Percentiles rank a stretch among this genome's conserved stretches.
phyloP scores from a whole-genome alignment of 2,888 invertebrate genomes.

The Perdita meconis region DNA sequence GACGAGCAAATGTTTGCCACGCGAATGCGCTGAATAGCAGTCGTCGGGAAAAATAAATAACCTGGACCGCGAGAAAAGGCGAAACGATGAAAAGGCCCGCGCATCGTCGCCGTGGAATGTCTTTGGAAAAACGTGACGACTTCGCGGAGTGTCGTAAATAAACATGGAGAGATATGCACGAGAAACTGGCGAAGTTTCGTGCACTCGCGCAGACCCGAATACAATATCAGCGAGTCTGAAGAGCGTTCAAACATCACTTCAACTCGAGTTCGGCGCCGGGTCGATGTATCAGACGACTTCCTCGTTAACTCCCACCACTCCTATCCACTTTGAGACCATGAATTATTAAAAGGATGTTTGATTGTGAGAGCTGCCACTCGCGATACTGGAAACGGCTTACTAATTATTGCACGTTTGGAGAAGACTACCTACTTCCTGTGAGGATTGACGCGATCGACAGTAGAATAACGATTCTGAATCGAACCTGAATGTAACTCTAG shows the following conservation, averaged over 20 bases:
- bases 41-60: slow-evolving; percentile 54
- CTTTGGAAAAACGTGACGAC: slow-evolving; percentile 58
- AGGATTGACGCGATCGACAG: no score
- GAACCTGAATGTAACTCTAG: no score
- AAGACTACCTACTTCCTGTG: slow-evolving; percentile 18
- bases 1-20: slow-evolving; percentile 28
- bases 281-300: slow-evolving; percentile 58
- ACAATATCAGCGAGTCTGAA: slow-evolving; percentile 21
- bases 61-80: neutral
- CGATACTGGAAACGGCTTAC: slow-evolving; percentile 1
- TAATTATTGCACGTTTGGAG: slow-evolving; percentile 16
- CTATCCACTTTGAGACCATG: slow-evolving; percentile 38
- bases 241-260: slow-evolving; percentile 31
- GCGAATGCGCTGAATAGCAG: slow-evolving; percentile 10
- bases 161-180: slow-evolving; percentile 49
- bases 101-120: slow-evolving; percentile 23
- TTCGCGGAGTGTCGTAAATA: slow-evolving; percentile 56
- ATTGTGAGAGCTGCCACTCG: slow-evolving; percentile 21
- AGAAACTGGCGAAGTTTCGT: slow-evolving; percentile 33
- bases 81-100: slow-evolving; percentile 4
- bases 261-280: slow-evolving; percentile 27
- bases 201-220: slow-evolving; percentile 21
- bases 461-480: no score
- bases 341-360: slow-evolving; percentile 68
- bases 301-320: slow-evolving; percentile 10